A percentile compares a stretch with the other conserved stretches of the same genome.
Evolutionary conservation across 2,797 vertebrate genomes (phyloP).

Genomic region (Enteromius trimaculatus): DNA sequence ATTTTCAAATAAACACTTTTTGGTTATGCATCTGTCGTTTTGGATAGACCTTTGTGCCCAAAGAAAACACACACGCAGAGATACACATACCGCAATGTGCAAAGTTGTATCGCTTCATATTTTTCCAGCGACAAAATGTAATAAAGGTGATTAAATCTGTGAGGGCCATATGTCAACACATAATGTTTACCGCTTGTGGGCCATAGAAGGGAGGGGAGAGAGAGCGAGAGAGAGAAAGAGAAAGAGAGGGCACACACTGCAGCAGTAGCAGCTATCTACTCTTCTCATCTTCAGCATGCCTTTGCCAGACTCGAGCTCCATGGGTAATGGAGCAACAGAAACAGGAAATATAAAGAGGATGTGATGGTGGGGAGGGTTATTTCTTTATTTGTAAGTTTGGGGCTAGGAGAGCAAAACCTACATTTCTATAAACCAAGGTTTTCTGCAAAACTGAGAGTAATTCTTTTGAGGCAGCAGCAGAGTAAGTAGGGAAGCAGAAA

Average conservation of each 20-base stretch:
- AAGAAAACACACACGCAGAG: slow-evolving; percentile 5
- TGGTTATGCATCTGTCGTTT: neutral
- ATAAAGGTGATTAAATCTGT: slow-evolving; percentile 72
- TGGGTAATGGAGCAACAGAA: slow-evolving; percentile 74
- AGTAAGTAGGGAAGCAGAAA: slow-evolving; percentile 52
- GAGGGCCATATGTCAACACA: slow-evolving; percentile 62
- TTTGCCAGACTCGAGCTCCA: slow-evolving; percentile 66
- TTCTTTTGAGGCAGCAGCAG: slow-evolving; percentile 63
- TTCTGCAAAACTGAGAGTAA: slow-evolving; percentile 69
- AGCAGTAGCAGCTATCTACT: slow-evolving; percentile 23
- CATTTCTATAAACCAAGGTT: slow-evolving; percentile 65
- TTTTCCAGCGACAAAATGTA: slow-evolving; percentile 49
- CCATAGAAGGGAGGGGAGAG: slow-evolving; percentile 47
- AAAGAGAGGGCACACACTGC: slow-evolving; percentile 57
- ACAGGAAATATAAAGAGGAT: slow-evolving; percentile 79
- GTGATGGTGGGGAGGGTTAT: slow-evolving; percentile 68
- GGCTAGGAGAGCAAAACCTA: slow-evolving; percentile 67
- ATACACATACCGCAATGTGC: slow-evolving; percentile 14
- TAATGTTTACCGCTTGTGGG: slow-evolving; percentile 57
- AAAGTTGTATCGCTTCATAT: slow-evolving; percentile 23
- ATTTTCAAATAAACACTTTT: slow-evolving; percentile 32
- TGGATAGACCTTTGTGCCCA: neutral
- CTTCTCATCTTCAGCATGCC: slow-evolving; percentile 45
- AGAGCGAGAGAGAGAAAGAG: slow-evolving; percentile 40
- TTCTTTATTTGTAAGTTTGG: slow-evolving; percentile 73